Evolutionary conservation across 2,888 invertebrate species (phyloP).

Genomic region (Congeria kusceri): DNA sequence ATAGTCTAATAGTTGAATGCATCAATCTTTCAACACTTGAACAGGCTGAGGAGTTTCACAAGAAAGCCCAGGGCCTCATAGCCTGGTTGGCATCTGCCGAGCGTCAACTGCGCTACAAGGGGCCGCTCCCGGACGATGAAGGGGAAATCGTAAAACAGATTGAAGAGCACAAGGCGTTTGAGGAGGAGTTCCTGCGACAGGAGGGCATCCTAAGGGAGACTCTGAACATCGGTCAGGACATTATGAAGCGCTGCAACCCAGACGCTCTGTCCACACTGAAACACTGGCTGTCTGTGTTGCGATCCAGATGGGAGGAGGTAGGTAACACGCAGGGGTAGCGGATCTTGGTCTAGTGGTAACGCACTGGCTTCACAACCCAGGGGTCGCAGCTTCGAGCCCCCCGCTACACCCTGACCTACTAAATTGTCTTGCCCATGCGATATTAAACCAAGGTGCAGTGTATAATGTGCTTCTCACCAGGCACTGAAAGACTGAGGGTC

Average conservation of each 20-base stretch:
- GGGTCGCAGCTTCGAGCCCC: too few relatives aligned
- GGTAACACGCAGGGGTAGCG: not conserved
- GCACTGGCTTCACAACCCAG: too few relatives aligned
- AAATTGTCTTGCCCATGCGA: too few relatives aligned
- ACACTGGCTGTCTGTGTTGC: constrained; percentile 99
- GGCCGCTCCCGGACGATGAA: constrained; percentile 96
- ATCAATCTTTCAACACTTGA: too few relatives aligned
- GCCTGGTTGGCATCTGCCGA: constrained; percentile 99
- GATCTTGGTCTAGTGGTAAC: too few relatives aligned
- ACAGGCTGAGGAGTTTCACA: constrained; percentile 96
- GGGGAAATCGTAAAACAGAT: constrained; percentile 93
- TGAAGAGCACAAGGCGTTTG: constrained; percentile 92
- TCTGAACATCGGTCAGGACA: constrained; percentile 93
- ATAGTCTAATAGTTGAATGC: too few relatives aligned
- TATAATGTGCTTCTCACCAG: too few relatives aligned
- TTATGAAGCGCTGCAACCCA: constrained; percentile 97
- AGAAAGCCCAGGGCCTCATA: constrained; percentile 96
- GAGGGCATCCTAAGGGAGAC: constrained; percentile 92
- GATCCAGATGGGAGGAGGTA: constrained; percentile 92
- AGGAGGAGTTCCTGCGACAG: constrained; percentile 92
- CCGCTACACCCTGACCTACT: too few relatives aligned
- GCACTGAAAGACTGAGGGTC: too few relatives aligned
- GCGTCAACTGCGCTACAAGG: constrained; percentile 96
- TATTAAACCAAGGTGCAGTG: too few relatives aligned
- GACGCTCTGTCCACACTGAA: constrained; percentile 99